These are phyloP conservation scores for Mobula hypostoma DNA, from an alignment of 2,113 vertebrate genomes.

Conservation along the genomic window DNA sequence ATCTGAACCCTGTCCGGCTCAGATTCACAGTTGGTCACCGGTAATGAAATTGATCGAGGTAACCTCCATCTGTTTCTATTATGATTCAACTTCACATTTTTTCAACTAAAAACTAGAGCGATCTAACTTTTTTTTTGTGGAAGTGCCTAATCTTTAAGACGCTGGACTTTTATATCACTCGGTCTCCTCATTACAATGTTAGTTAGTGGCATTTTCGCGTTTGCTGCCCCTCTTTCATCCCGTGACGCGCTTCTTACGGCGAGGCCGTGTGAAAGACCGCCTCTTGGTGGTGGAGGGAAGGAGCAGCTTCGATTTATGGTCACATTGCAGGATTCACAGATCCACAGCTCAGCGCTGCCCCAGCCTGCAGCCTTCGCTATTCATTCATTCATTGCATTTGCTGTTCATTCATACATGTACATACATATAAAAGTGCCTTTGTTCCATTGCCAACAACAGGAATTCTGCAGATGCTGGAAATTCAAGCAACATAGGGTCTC, in stretches of 20 bases:
- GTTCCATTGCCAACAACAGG: not conserved
- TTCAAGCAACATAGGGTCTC: no score
- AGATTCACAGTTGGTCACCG: not conserved
- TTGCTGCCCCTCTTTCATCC: not conserved
- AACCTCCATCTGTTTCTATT: not conserved
- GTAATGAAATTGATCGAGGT: not conserved
- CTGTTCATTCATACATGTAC: not conserved
- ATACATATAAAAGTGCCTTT: not conserved
- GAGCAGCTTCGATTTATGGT: not conserved
- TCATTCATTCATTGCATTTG: not conserved
- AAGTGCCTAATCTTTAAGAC: not conserved
- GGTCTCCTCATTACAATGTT: not conserved
- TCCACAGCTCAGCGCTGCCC: not conserved
- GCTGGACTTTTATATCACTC: not conserved
- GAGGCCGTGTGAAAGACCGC: not conserved
- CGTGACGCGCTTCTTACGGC: not conserved
- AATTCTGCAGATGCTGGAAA: no score
- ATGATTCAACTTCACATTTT: not conserved
- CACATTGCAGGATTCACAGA: not conserved
- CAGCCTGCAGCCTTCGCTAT: not conserved
- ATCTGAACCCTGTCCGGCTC: not conserved
- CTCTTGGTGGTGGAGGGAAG: not conserved
- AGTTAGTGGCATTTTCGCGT: not conserved
- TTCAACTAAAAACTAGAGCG: not conserved
- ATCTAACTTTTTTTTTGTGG: not conserved